phyloP scores from a whole-genome alignment of 2,888 invertebrate species.

The Trachelus stipa region DNA sequence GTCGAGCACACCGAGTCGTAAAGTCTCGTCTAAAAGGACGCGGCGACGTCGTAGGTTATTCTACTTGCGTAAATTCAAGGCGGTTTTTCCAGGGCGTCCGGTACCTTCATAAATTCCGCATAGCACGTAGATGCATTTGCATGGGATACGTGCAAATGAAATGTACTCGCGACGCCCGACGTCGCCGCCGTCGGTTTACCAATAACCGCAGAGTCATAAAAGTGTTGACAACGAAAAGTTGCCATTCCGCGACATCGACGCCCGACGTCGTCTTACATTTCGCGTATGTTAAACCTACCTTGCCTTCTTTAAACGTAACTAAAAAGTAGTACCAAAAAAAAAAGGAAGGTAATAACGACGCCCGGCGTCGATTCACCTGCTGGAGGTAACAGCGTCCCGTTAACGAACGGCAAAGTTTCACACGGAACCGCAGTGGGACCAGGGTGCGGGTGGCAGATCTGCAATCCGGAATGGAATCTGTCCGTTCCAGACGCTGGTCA shows the following conservation, averaged over 20 bases:
- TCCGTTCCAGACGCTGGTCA: constrained; percentile 62
- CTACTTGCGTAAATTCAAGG: neutral
- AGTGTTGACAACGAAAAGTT: neutral
- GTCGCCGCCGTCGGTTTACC: neutral
- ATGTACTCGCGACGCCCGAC: constrained; percentile 28
- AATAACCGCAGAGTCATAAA: neutral
- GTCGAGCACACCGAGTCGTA: constrained; percentile 46
- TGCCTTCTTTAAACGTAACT: neutral
- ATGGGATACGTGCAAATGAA: constrained; percentile 36
- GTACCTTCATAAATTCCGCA: constrained; percentile 36
- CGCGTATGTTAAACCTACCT: constrained; percentile 15
- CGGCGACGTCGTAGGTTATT: constrained; percentile 4
- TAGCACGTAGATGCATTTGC: neutral
- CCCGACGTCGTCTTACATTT: constrained; percentile 14
- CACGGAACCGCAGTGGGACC: constrained; percentile 53
- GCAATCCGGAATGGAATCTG: constrained; percentile 66
- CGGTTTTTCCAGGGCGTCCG: neutral
- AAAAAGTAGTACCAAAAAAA: neutral
- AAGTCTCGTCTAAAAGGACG: constrained; percentile 37
- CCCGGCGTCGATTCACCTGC: constrained; percentile 3
- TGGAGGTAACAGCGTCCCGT: constrained; percentile 3
- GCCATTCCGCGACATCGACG: constrained; percentile 15
- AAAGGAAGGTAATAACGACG: neutral
- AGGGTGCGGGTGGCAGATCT: constrained; percentile 61
- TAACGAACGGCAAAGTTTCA: constrained; percentile 11